Evolutionary conservation across 2,113 vertebrate species (phyloP), one percentile per base, ranked within the genome.

Genomic region (Rhea pennata): DNA sequence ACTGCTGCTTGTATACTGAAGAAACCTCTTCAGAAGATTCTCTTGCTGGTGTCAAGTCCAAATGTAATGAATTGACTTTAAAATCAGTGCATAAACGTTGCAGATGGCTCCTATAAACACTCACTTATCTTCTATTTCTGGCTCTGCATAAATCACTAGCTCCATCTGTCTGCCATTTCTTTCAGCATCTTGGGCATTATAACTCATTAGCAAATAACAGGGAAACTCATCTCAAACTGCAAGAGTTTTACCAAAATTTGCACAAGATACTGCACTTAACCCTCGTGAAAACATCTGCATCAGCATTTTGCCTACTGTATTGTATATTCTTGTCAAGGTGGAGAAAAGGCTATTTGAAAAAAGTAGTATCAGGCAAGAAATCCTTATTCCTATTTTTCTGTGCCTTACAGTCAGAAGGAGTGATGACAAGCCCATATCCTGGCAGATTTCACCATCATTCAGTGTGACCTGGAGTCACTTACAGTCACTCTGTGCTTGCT

Each of bases 101-200:
- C 77, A 96, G 79, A 51, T 87, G 88, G 73, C 50, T 72, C 42
- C 87, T 85, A 0, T 23, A 87, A 87, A 80, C 66, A 10, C 36
- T 78, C 42, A 12, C 42, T 84, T 65, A 72, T 3, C 59, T 83
- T 73, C 87, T 42, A 42, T 46, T 90, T 54, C 53, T 0, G 0
- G 17, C 7, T 4, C 39, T n/a, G 51, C 66, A 46, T 92, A 81
- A 96, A 92, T 96, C 95, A 54, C 89, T 90, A 95, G 95, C 91
- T 96, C 95, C 95, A 95, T 95, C 93, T 97, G 94, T 66, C 82
- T 96, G 84, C 90, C 44, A 3, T 65, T 92, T 77, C 79, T 40
- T 76, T 88, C 71, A 88, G 65, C 15, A 15, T 54, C 81, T 61
- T 58, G 71, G 39, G 76, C 48, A 33, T 76, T 83, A 27, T 70